Base-by-base conservation (phyloP, 2,797 vertebrate species). In the Moxostoma hubbsi region DNA sequence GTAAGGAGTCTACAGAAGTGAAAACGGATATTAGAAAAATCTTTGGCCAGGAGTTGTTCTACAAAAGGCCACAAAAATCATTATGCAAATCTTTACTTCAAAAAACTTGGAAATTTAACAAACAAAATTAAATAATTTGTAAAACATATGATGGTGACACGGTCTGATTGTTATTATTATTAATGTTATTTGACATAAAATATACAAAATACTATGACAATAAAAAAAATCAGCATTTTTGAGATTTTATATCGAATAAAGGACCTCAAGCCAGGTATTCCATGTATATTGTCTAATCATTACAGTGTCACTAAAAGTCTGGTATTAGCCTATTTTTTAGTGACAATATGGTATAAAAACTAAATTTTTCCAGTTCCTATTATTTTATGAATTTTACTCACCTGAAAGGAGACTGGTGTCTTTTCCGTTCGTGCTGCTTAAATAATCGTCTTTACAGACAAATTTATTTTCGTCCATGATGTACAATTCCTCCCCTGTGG, bases 381-480 rank as follows among this genome's bases (percentile, higher is more conserved):
- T 7, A 7, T 58, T 50, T 10, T 1, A 65, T 7, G n/a, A 0
- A 50, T 71, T 55, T 7, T 50, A 16, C 85, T 87, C 66, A 99
- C 97, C 97, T 90, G 97, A 98, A 87, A 98, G 95, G 79, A 98
- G 94, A 89, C 93, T 98, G 86, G 92, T 90, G 94, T 99, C 97
- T 94, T 98, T 99, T 87, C 94, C 95, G 85, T 89, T 93, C 78
- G 80, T 55, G 94, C 95, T 98, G 87, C 88, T 98, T 90, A 97
- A 90, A 90, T 98, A 99, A 94, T 99, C 98, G 82, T 99, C 97
- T 94, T 99, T 99, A 89, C 98, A 99, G 85, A 99, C 97, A 74
- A 99, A 99, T 89, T 99, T 99, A 89, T 98, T 98, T 85, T 99
- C 98, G 73, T 99, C 97, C 81, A 99, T 99, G 92, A 99, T 97